Evolutionary conservation across 2,888 invertebrate species (phyloP), one percentile per base, ranked within the genome.

Genomic region (Limnephilus auricula): DNA sequence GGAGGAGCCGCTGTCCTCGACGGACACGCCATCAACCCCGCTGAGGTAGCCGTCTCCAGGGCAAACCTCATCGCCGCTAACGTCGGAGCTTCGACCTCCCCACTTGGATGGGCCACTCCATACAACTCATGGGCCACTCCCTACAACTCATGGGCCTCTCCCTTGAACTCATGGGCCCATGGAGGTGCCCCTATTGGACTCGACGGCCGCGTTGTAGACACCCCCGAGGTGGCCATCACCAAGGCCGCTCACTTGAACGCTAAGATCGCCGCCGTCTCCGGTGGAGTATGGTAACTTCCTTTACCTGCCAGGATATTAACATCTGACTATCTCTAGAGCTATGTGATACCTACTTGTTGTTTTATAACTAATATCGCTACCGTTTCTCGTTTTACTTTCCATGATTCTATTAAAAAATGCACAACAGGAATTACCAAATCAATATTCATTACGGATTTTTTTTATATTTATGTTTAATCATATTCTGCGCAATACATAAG

Each of bases 141-240:
- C 31, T 1, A 18, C 15, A 32, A 80, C 79, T 89, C 40, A 86
- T 89, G 79, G 92, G 91, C 12, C 88, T 50, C 50, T 50, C 50
- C 50, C 18, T 13, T 50, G 18, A 90, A 94, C 96, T 97, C 94
- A 95, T 96, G 93, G 97, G 96, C 94, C 96, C 96, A 85, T 65
- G 92, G 92, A 32, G 92, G 32, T 3, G 92, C 92, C 50, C 92
- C 92, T 37, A 30, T 92, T 18, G 91, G 79, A 85, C 50, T 79
- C 40, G 90, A 89, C 89, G 91, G 90, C 3, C 90, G 92, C 94
- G 96, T 97, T 94, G 95, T 96, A 93, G 97, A 96, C 94, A 96
- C 96, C 88, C 96, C 96, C 92, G 97, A 97, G 94, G 97, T 97
- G 79, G 96, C 96, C 92, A 96, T 96, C 93, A 97, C 97, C 79